Percentiles rank a stretch among this genome's conserved stretches.
Conservation (phyloP, 2,888 invertebrate genomes). For the Hoplodrina blanda region DNA sequence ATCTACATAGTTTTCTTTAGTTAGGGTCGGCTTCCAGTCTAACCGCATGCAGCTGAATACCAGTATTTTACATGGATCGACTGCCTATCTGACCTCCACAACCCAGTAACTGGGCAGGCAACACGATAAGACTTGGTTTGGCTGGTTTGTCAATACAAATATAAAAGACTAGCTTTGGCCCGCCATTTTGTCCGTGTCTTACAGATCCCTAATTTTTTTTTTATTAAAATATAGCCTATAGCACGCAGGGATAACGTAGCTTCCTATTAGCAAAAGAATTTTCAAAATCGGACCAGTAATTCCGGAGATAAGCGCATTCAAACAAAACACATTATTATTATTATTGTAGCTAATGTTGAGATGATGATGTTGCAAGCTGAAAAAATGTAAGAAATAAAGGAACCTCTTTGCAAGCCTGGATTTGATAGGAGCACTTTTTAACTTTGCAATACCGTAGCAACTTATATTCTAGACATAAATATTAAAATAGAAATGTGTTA, state of each 20-base stretch:
- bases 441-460: slow-evolving; percentile 57
- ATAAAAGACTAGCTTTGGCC: too few relatives aligned
- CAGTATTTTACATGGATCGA: neutral
- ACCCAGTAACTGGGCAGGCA: neutral
- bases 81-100: neutral
- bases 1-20: neutral
- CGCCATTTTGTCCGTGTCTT: too few relatives aligned
- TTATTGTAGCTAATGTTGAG: slow-evolving; percentile 1
- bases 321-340: too few relatives aligned
- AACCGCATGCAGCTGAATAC: neutral
- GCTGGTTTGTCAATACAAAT: too few relatives aligned
- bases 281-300: too few relatives aligned
- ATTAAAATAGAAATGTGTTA: slow-evolving; percentile 30
- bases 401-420: slow-evolving; percentile 47
- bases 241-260: too few relatives aligned
- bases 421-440: slow-evolving; percentile 38
- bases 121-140: too few relatives aligned
- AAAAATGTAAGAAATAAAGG: slow-evolving; percentile 20
- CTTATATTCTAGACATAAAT: slow-evolving; percentile 44
- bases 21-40: neutral
- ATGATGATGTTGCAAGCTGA: slow-evolving; percentile 23
- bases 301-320: too few relatives aligned
- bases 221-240: too few relatives aligned
- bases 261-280: too few relatives aligned
- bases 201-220: too few relatives aligned